Conservation (phyloP, 1,140 invertebrate species). For the Chrysopa pallens region DNA sequence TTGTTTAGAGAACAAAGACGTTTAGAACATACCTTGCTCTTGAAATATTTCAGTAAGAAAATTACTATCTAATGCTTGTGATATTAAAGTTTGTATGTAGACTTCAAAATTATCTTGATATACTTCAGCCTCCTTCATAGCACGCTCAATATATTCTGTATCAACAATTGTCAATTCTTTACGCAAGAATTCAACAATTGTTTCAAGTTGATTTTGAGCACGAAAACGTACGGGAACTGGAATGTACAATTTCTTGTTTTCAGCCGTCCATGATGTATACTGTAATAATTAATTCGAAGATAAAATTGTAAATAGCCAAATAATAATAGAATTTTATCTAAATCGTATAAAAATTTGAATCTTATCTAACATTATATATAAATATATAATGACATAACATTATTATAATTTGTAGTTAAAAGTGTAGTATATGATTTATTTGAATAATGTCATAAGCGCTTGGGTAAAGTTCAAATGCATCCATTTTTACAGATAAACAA, state of each 20-base stretch:
- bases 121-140: constrained; percentile 52
- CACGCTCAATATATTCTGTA: constrained; percentile 50
- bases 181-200: constrained; percentile 59
- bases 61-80: constrained; percentile 73
- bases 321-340: no score
- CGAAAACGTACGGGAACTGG: constrained; percentile 56
- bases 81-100: constrained; percentile 77
- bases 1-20: background rate
- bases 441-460: no score
- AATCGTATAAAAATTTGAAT: no score
- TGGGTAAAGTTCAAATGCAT: no score
- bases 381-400: no score
- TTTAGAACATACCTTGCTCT: constrained; percentile 50
- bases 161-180: constrained; percentile 52
- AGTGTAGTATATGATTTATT: no score
- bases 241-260: constrained; percentile 59
- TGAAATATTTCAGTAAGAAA: constrained; percentile 77
- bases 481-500: no score
- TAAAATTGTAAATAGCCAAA: no score
- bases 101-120: constrained; percentile 79
- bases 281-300: constrained; percentile 22
- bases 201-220: constrained; percentile 51
- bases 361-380: no score
- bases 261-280: constrained; percentile 64
- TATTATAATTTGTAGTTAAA: no score